Percentiles rank a stretch among this genome's conserved stretches.
Conservation (phyloP, 2,113 vertebrate species). For the Ictalurus punctatus region DNA sequence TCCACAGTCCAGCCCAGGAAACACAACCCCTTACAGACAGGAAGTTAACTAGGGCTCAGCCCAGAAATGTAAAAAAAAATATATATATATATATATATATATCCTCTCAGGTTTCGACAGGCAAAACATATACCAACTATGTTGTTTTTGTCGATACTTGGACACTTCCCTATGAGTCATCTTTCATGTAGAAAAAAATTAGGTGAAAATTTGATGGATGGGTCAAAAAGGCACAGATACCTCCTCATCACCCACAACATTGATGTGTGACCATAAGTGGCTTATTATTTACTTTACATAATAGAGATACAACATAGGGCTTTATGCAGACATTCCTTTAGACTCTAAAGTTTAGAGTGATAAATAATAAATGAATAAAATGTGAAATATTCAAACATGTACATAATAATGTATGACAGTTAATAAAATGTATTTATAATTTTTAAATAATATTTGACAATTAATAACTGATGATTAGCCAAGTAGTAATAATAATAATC, state of each 20-base stretch:
- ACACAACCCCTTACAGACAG: constrained; percentile 62
- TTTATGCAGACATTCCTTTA: not conserved
- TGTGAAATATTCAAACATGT: not conserved
- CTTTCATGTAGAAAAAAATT: constrained; percentile 67
- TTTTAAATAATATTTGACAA: not conserved
- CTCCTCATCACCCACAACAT: constrained; percentile 56
- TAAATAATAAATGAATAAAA: not conserved
- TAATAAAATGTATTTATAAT: not conserved
- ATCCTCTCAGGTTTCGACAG: constrained; percentile 58
- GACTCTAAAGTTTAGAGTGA: not conserved
- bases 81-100: constrained; percentile 58
- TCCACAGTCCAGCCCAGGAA: constrained; percentile 60
- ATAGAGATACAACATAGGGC: not conserved
- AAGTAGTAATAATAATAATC: no score
- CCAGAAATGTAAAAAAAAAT: constrained; percentile 60
- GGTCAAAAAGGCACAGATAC: constrained; percentile 71
- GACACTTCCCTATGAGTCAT: constrained; percentile 71
- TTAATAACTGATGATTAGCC: no score
- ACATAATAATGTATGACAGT: not conserved
- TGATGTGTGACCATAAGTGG: not conserved
- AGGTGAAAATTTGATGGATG: constrained; percentile 56
- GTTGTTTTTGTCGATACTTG: constrained; percentile 69
- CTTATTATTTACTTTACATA: not conserved
- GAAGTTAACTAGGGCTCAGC: constrained; percentile 65
- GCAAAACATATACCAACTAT: constrained; percentile 17